Percentiles rank a stretch among this genome's conserved stretches.
Evolutionary conservation across 1,140 invertebrate species (phyloP).

Genomic region (Papilio machaon): DNA sequence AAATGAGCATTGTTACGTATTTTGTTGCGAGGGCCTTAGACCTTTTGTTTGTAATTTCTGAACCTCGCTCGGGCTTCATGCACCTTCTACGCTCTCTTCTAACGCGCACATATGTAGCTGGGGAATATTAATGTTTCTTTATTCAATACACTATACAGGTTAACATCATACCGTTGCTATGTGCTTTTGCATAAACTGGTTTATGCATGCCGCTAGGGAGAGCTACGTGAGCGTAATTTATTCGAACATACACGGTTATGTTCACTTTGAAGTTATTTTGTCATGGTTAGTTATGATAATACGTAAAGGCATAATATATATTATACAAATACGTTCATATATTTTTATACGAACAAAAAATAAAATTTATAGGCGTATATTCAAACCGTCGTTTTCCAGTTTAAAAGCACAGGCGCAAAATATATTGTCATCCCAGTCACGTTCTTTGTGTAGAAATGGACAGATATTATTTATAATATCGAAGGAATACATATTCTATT

Average conservation of each 20-base stretch:
- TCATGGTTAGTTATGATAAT: slow-evolving; percentile 10
- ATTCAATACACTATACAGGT: slow-evolving; percentile 16
- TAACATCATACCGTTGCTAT: not conserved
- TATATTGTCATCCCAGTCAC: not conserved
- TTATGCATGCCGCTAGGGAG: slow-evolving; percentile 14
- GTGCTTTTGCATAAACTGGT: slow-evolving; percentile 29
- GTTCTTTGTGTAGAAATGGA: not conserved
- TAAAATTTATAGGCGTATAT: not conserved
- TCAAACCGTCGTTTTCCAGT: not conserved
- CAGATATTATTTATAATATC: not conserved
- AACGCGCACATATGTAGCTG: slow-evolving; percentile 5
- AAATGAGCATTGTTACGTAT: not conserved
- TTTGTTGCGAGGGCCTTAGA: not conserved
- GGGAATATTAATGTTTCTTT: slow-evolving; percentile 8
- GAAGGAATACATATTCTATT: not conserved
- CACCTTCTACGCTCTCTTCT: not conserved
- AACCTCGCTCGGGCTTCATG: slow-evolving; percentile 25
- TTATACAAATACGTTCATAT: not conserved
- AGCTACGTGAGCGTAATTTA: slow-evolving; percentile 19
- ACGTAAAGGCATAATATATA: not conserved
- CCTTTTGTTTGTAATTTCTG: slow-evolving; percentile 45
- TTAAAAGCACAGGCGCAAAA: not conserved
- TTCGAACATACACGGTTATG: slow-evolving; percentile 5
- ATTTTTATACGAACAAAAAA: not conserved
- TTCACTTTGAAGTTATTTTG: slow-evolving; percentile 9